Conservation (phyloP, 2,888 invertebrate genomes). For the Callosobruchus maculatus region DNA sequence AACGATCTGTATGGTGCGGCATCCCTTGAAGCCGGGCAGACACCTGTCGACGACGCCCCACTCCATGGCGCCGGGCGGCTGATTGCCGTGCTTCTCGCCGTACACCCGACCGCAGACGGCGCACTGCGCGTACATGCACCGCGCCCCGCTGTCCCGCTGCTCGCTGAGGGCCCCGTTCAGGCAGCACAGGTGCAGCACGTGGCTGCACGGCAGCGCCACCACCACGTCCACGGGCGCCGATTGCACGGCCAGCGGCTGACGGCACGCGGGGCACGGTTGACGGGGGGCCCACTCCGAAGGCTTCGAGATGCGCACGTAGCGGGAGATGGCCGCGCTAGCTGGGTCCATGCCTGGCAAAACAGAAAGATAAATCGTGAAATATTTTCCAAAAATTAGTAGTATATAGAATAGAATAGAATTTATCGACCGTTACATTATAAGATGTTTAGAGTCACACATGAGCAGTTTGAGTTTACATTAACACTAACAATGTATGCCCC, state of each 20-base stretch:
- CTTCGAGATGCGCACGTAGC: constrained; percentile 66
- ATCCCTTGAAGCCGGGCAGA: constrained; percentile 66
- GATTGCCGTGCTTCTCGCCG: constrained; percentile 75
- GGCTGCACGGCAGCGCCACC: constrained; percentile 69
- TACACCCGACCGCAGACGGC: constrained; percentile 82
- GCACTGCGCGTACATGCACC: constrained; percentile 73
- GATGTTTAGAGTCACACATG: too few species aligned
- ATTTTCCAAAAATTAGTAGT: too few species aligned
- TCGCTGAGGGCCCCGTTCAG: constrained; percentile 71
- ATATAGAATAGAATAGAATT: too few species aligned
- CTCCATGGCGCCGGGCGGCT: constrained; percentile 80
- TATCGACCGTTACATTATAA: too few species aligned
- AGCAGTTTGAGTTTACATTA: too few species aligned
- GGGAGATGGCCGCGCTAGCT: constrained; percentile 62
- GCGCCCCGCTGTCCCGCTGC: constrained; percentile 50
- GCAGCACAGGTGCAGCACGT: constrained; percentile 78
- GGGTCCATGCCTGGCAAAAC: constrained; percentile 51
- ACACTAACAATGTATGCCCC: too few species aligned
- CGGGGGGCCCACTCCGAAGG: constrained; percentile 64
- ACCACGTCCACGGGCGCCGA: constrained; percentile 54
- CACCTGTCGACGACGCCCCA: constrained; percentile 69
- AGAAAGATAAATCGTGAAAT: too few species aligned
- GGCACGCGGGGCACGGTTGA: constrained; percentile 69
- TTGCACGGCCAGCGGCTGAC: constrained; percentile 51
- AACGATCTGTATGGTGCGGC: constrained; percentile 76